Base-by-base conservation (phyloP, 2,113 vertebrate species). In the Suricata suricatta region DNA sequence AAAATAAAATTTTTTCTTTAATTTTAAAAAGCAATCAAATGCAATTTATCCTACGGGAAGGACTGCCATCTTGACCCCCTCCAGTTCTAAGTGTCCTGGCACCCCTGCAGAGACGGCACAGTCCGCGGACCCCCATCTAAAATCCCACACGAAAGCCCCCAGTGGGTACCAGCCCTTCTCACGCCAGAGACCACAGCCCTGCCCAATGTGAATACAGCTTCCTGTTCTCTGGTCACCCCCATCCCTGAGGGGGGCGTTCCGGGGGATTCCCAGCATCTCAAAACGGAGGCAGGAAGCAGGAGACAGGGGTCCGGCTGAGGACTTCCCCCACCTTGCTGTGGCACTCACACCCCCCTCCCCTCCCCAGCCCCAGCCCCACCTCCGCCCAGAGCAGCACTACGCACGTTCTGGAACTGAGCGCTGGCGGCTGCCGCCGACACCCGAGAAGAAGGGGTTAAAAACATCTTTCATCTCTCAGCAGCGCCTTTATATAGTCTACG, bases 401-500 rank as follows among this genome's bases (percentile, higher is more conserved):
- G 41, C 35, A 68, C 41, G 1, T 81, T 97, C 72, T 72, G 23
- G 41, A 84, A 76, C 33, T 33, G n/a, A 83, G 84, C n/a, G 5
- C 72, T 44, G 69, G 50, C 93, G 85, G 89, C 92, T 54, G 85
- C 66, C 77, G 52, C 85, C 2, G 50, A 33, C 0, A 7, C 85
- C 79, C 0, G 88, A 80, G 33, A 94, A 79, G 96, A 98, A 97
- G 77, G 96, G 89, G 98, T 97, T 98, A 98, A 97, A 95, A 84
- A 64, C 94, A 96, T 97, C 95, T 97, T 98, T 98, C 97, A 96
- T 97, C 91, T 97, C 95, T 95, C 97, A 47, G 96, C 95, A 95
- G 96, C 21, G 97, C 96, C 95, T 98, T 97, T 98, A 97, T 97
- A 97, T 97, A 98, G 97, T 93, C 95, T 92, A 71, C 80, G 77